Evolutionary conservation across 1,140 invertebrate genomes (phyloP), one percentile per base, ranked within the genome.

Genomic region (Drosophila sulfurigaster): DNA sequence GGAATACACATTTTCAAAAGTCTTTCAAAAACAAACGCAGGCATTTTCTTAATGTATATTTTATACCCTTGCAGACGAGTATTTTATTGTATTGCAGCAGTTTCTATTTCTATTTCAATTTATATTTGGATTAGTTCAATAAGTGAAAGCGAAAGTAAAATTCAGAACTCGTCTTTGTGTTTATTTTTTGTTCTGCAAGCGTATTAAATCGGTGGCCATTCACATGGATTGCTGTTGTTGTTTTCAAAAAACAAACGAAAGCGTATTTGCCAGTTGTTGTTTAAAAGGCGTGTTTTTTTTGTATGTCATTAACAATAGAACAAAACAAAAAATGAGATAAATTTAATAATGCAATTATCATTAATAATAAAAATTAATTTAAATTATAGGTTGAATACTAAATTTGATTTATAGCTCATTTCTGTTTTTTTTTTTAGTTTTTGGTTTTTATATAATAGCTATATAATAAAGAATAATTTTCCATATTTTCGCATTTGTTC

Each of bases 401-500:
- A 72, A 60, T 66, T 57, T 75, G 54, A 81, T 86, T 81, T 64
- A 81, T 73, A 66, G 48, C 60, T 66, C 46, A 51, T 66, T 69
- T 69, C 32, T 66, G 45, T 48, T 71, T 60, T 45, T 13, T 32
- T 63, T 79, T 48, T 49, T 77, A 54, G 0, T 11, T 32, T 60
- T 32, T 6, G 35, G 7, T 10, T 63, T 45, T 63, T 32, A n/a
- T 16, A 30, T 57, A 30, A 54, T 10, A 67, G 32, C 11, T 38
- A 48, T 62, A 57, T 57, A 41, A 75, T 28, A 62, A 68, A 20
- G 35, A 52, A 62, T 28, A 56, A 67, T 38, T 62, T 75, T 74
- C 46, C 65, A 72, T 68, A 75, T 78, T 78, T 81, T 73, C 51
- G 38, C 59, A 70, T 58, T 57, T 76, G 59, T 59, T 65, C 49